phyloP scores from a whole-genome alignment of 2,888 invertebrate species.

The Celastrina argiolus region DNA sequence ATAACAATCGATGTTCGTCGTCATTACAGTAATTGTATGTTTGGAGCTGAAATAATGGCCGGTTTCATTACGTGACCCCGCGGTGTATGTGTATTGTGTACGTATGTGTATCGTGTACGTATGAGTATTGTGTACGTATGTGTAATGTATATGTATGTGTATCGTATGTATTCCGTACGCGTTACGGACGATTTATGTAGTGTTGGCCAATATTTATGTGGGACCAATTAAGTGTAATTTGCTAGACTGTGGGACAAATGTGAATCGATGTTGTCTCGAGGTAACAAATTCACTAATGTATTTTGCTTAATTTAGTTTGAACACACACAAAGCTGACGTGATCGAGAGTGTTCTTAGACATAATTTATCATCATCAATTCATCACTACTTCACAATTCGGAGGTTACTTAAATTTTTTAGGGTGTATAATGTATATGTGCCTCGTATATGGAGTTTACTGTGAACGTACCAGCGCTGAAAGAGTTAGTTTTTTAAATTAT shows the following conservation, averaged over 20 bases:
- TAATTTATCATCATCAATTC: too few relatives aligned
- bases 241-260: conserved; percentile 1
- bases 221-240: conserved; percentile 13
- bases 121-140: too few relatives aligned
- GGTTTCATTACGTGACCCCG: neutral
- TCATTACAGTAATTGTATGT: neutral
- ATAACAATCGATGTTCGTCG: neutral
- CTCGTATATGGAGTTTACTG: too few relatives aligned
- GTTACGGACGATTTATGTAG: conserved; percentile 15
- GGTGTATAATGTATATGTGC: too few relatives aligned
- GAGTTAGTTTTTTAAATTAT: too few relatives aligned
- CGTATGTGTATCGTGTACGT: too few relatives aligned
- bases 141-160: neutral
- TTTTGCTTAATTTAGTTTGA: neutral
- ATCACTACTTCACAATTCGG: too few relatives aligned
- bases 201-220: neutral
- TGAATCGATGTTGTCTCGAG: conserved; percentile 1
- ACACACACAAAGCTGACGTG: too few relatives aligned
- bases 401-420: too few relatives aligned
- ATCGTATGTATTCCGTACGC: neutral
- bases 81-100: too few relatives aligned
- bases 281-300: neutral
- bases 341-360: too few relatives aligned
- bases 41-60: neutral
- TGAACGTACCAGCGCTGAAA: too few relatives aligned